Conservation (phyloP, 2,888 invertebrate genomes). For the Cheiracanthium punctorium region DNA sequence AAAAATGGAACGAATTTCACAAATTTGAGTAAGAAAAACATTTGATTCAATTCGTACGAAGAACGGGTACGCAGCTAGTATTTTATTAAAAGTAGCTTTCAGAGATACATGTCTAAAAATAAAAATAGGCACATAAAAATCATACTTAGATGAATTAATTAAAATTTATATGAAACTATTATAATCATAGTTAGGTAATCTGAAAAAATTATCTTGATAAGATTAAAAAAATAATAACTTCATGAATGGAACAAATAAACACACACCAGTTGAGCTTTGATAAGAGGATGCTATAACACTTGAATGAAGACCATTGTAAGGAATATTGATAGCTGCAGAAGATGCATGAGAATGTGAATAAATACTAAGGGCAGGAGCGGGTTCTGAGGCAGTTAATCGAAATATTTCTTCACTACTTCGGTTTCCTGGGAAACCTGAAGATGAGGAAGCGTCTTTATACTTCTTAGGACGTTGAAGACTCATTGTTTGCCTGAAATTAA, state of each 20-base stretch:
- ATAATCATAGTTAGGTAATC: too few relatives aligned
- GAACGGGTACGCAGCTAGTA: too few relatives aligned
- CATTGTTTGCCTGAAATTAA: conserved; percentile 68
- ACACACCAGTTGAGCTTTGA: conserved; percentile 43
- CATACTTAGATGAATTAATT: too few relatives aligned
- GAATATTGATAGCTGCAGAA: conserved; percentile 71
- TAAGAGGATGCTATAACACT: conserved; percentile 27
- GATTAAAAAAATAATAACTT: neutral
- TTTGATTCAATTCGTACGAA: too few relatives aligned
- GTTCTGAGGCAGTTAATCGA: conserved; percentile 49
- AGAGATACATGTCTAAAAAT: too few relatives aligned
- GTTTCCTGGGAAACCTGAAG: conserved; percentile 5
- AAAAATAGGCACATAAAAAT: too few relatives aligned
- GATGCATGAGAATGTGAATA: conserved; percentile 55
- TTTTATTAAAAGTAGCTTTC: too few relatives aligned
- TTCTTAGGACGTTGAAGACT: conserved; percentile 68
- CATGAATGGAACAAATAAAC: neutral
- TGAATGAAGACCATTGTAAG: conserved; percentile 20
- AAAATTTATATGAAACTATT: too few relatives aligned
- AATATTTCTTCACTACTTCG: conserved; percentile 63
- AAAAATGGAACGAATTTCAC: too few relatives aligned
- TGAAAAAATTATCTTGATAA: too few relatives aligned
- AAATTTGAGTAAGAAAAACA: too few relatives aligned
- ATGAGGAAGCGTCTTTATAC: conserved; percentile 54
- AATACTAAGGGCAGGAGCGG: conserved; percentile 25